Base-by-base conservation (phyloP, 2,888 invertebrate species). In the Rhogogaster chlorosoma region DNA sequence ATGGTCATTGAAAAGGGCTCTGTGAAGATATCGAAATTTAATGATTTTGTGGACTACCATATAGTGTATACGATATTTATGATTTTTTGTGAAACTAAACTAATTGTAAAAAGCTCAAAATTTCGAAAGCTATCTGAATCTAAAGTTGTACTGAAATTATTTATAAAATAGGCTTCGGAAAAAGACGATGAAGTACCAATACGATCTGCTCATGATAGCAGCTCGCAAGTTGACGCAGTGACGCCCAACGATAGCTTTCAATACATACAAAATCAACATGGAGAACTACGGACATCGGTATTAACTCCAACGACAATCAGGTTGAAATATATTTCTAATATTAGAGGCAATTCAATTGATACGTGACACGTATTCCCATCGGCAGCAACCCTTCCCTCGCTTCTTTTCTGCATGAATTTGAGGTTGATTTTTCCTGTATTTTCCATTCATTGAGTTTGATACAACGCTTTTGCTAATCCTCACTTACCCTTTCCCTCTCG, bases 271-370 rank as follows among this genome's bases (percentile, higher is more conserved):
- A 92, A 91, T 88, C 92, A 90, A 42, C 92, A 92, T 57, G 89
- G 90, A 91, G 97, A 98, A 91, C 94, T 98, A 67, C 98, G 98
- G 2, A 99, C 99, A 1, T 99, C 99, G 0, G 97, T 97, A 85
- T 98, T 98, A 0, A 99, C 99, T 0, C 99, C 99, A 0, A 99
- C 98, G 12, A 98, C 98, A 36, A 95, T 95, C 89, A 94, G 94
- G 94, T 94, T 86, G 85, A 85, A 70, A 80, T 57, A 36, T 36
- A 29, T 84, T 61, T 9, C 12, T 77, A 53, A 70, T 18, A 73
- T 38, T 38, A 42, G n/a, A 10, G 10, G 71, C 71, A 22, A 38
- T 71, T 71, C 71, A 22, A 36, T n/a, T 71, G 22, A 71, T 71
- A n/a, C 32, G 29, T 67, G 18, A 18, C 67, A 67, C 6, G 1